Evolutionary conservation across 2,113 vertebrate species (phyloP), one percentile per base, ranked within the genome.

Genomic region (Sturnus vulgaris): DNA sequence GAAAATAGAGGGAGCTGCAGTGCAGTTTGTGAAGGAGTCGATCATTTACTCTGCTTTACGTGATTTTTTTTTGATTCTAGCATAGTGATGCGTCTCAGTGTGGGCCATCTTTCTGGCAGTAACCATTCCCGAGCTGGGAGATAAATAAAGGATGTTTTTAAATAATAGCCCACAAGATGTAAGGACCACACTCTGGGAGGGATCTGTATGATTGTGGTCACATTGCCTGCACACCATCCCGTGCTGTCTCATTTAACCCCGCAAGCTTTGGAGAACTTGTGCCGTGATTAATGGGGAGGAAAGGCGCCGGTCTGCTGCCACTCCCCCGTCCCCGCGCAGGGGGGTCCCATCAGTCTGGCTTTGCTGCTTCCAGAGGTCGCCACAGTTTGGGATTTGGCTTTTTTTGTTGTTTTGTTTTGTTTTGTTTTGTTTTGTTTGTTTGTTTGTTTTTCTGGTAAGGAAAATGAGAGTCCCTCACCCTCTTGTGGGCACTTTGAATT

Each of bases 381-480:
- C 50, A 71, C 28, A 81, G 68, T 68, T 83, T 59, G 90, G 87
- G 75, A 65, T 56, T 86, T 25, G 17, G 78, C 16, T 72, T 14
- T n/a, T n/a, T 46, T 19, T 16, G 50, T 40, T 14, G 22, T n/a
- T 37, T 15, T 24, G n/a, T 37, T 31, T 10, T n/a, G 39, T 37
- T 20, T 40, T 40, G 40, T 28, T 37, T 37, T 37, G 37, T 8
- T 37, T 7, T 22, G 21, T 15, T 25, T 9, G 22, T 21, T 11
- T 60, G 7, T 61, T 31, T 15, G 28, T 71, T 86, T 37, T 24
- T 2, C 90, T 75, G 30, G 10, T 63, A 17, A 86, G 60, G 92
- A 93, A 91, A 76, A 95, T 22, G 30, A 39, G 86, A 59, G 49
- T 91, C 81, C 60, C 57, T 91, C 91, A 93, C 89, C 80, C 83